Base-by-base conservation (phyloP, 2,888 invertebrate genomes). In the Aphrophora alni region DNA sequence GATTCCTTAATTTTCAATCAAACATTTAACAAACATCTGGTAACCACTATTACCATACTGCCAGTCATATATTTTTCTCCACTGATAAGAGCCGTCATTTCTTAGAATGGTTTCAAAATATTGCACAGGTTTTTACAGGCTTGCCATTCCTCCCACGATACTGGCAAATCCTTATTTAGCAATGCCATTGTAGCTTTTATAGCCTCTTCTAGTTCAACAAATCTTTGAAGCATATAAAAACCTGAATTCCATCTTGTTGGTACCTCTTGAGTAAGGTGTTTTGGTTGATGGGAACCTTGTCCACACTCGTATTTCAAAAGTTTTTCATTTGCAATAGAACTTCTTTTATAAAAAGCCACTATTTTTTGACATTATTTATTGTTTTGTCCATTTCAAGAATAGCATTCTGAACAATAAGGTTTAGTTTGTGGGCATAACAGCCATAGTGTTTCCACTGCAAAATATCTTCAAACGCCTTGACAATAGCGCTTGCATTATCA, bases 91-190 rank as follows among this genome's bases (percentile, higher is more conserved):
- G 69, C 73, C 10, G 69, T 82, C 7, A 70, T 17, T 71, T 80
- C 69, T 8, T 82, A 68, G 28, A 82, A 82, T 21, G 68, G 75
- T 38, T 80, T 80, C 17, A 82, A 24, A 25, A 77, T 28, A 17
- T 72, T 26, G 25, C 78, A 78, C 2, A 84, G 70, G 26, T 84
- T 74, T 74, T 75, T 72, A 38, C 72, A 69, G 33, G 77, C 75
- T 24, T 82, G 70, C 83, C 84, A 83, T 73, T 84, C 83, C 24
- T 51, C 71, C 21, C 70, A 14, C 17, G 73, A n/a, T 27, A 44
- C 10, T 2, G 72, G 72, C n/a, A 72, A 26, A 5, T 72, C 27
- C 26, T 72, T 72, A 12, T 72, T 26, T 10, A 72, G n/a, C 12
- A 72, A 72, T 3, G 25, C 72, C 25, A 72, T 25, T 72, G 38